These are phyloP conservation scores for Clarias batrachus DNA, from an alignment of 2,113 vertebrate species.

Conservation along the genomic window DNA sequence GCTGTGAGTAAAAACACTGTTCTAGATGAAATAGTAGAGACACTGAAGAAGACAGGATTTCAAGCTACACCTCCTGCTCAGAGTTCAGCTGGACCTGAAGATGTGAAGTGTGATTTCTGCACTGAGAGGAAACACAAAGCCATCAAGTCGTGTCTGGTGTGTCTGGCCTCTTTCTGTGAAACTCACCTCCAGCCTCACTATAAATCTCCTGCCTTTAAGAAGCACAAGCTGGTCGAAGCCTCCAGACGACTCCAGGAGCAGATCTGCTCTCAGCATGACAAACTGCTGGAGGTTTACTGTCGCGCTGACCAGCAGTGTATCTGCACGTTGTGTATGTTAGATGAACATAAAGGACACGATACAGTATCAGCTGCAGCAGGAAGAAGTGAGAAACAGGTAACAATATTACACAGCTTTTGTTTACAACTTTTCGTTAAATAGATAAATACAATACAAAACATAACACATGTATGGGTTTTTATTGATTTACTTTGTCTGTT, in stretches of 20 bases:
- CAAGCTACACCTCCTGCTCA: not conserved
- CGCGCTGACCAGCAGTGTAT: constrained; percentile 20
- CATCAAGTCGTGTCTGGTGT: constrained; percentile 1
- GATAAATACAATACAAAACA: not conserved
- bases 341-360: constrained; percentile 16
- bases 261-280: constrained; percentile 30
- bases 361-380: constrained; percentile 6
- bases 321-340: constrained; percentile 18
- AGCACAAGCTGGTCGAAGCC: constrained; percentile 16
- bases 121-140: not conserved
- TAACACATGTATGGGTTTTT: no score
- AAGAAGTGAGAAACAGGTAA: constrained; percentile 23
- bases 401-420: not conserved
- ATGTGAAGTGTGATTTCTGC: not conserved
- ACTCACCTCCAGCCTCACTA: no score
- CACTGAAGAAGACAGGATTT: constrained; percentile 2
- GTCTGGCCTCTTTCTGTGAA: no score
- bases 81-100: not conserved
- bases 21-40: constrained; percentile 16
- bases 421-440: no score
- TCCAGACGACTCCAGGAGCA: constrained; percentile 21
- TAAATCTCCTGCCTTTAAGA: not conserved
- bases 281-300: constrained; percentile 38
- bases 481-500: no score
- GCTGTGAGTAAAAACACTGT: no score